Base-by-base conservation (phyloP, 2,113 vertebrate species). In the Callipepla squamata region DNA sequence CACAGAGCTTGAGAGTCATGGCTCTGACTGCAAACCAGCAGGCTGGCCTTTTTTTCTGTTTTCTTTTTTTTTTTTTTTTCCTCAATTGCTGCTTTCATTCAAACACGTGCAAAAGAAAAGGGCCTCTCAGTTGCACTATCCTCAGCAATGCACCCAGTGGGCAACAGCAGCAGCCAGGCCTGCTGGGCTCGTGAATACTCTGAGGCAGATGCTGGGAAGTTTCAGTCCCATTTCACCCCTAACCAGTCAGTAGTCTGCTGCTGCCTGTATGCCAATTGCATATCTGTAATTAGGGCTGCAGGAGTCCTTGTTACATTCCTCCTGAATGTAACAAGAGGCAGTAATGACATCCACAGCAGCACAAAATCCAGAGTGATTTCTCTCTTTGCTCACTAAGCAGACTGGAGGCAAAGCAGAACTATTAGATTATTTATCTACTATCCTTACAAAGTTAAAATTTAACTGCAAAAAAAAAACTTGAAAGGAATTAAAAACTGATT, bases 391-490 rank as follows among this genome's bases (percentile, higher is more conserved):
- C 44, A 21, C 36, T 85, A 34, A 50, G 32, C 61, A 36, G 85
- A 82, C 23, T 45, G 25, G 50, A 91, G 21, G 40, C 69, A 89
- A 89, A 75, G 45, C 58, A 75, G 72, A 86, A 7, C 38, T 69
- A 65, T 58, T n/a, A 11, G 7, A 62, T 69, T 84, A 28, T 57
- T 83, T 62, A 79, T 47, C 73, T 76, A 16, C 57, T 67, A 62
- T 32, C 51, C 36, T 90, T 78, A 74, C 4, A 11, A 92, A 84
- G 28, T 40, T 48, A 80, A 75, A 32, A 90, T 86, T 75, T 68
- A 94, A 40, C 40, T 40, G 30, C 48, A 89, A 44, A n/a, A 61
- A 84, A 20, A 84, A 86, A 72, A 84, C 18, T 53, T 68, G 32
- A 62, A 85, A 91, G 76, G 3, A 90, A 78, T 75, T 85, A 11